Conservation (phyloP, 2,113 vertebrate species). For the Thunnus thynnus region DNA sequence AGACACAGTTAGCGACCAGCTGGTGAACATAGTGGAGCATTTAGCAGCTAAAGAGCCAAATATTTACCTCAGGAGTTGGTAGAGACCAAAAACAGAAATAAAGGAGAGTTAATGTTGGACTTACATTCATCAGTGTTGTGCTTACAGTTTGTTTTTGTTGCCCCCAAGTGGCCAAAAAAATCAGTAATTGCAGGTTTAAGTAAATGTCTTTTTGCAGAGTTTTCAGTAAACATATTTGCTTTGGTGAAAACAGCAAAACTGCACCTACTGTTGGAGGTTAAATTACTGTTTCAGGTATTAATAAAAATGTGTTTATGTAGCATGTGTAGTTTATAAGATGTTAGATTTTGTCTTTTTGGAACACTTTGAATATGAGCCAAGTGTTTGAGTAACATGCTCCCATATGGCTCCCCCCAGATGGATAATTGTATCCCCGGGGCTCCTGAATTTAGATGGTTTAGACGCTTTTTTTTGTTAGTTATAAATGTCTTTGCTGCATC, state of each 20-base stretch:
- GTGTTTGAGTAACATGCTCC: slow-evolving; percentile 15
- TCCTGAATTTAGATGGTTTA: slow-evolving; percentile 19
- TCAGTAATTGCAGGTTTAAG: too few species aligned
- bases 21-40: too few species aligned
- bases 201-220: not conserved
- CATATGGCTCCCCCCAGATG: slow-evolving; percentile 2
- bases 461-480: slow-evolving; percentile 34
- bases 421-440: slow-evolving; percentile 41
- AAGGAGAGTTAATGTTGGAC: too few species aligned
- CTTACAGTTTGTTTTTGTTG: too few species aligned
- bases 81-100: too few species aligned
- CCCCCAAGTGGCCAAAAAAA: too few species aligned
- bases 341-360: not conserved
- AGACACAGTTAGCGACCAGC: too few species aligned
- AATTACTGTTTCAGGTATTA: not conserved
- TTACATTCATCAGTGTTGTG: too few species aligned
- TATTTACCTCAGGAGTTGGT: too few species aligned
- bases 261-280: not conserved
- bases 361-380: too few species aligned
- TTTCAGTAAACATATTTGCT: not conserved
- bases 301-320: not conserved
- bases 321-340: slow-evolving; percentile 4
- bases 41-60: too few species aligned
- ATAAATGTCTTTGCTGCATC: slow-evolving; percentile 14
- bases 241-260: not conserved